phyloP scores from a whole-genome alignment of 2,797 vertebrate genomes.

The Amblyraja radiata region DNA sequence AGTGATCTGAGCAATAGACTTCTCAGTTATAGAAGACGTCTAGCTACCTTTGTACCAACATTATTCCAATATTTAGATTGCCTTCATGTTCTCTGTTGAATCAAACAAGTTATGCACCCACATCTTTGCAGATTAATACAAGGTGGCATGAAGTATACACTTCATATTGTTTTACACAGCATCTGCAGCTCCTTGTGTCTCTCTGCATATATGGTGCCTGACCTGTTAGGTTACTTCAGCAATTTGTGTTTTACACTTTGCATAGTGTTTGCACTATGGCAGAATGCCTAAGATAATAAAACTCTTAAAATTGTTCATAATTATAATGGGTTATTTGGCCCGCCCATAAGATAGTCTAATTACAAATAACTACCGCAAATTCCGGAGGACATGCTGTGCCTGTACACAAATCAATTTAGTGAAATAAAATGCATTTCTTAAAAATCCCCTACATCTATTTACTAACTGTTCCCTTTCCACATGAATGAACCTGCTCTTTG shows the following conservation, averaged over 20 bases:
- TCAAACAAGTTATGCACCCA: neutral
- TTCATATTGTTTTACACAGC: neutral
- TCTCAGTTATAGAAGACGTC: neutral
- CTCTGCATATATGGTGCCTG: too few relatives aligned
- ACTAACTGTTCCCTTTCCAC: too few relatives aligned
- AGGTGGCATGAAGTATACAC: neutral
- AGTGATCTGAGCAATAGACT: neutral
- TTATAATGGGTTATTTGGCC: neutral
- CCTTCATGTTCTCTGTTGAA: neutral
- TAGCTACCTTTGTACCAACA: neutral
- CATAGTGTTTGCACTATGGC: neutral
- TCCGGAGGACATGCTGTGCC: too few relatives aligned
- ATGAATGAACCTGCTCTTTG: too few relatives aligned
- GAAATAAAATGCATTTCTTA: too few relatives aligned
- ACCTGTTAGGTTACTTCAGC: too few relatives aligned
- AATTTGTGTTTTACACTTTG: neutral
- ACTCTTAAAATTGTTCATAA: neutral
- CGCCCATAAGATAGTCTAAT: too few relatives aligned
- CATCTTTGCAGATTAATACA: neutral
- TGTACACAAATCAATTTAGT: too few relatives aligned
- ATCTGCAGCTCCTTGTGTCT: too few relatives aligned
- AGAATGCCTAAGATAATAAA: neutral
- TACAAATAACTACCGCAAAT: neutral
- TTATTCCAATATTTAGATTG: neutral
- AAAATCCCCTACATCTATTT: too few relatives aligned